phyloP scores from a whole-genome alignment of 2,797 vertebrate species.

The Cynopterus sphinx region DNA sequence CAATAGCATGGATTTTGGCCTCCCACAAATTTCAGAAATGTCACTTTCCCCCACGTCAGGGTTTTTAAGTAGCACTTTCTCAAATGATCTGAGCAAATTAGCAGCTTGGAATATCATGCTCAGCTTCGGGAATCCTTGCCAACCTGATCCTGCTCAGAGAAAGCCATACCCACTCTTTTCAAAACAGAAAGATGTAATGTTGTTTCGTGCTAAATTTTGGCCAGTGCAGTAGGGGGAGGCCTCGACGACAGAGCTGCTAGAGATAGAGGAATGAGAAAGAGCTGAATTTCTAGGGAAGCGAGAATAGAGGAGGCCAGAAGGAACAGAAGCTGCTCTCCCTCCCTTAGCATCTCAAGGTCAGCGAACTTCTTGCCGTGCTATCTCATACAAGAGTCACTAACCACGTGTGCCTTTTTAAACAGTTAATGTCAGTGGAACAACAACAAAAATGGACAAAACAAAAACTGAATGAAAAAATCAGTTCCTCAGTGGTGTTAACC shows the following conservation, averaged over 20 bases:
- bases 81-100: slow-evolving; percentile 73
- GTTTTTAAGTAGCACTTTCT: slow-evolving; percentile 73
- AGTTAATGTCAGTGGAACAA: background rate
- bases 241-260: background rate
- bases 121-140: slow-evolving; percentile 39
- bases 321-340: background rate
- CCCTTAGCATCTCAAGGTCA: background rate
- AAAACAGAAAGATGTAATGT: background rate
- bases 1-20: slow-evolving; percentile 44
- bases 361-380: background rate
- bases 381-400: background rate
- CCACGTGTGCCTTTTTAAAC: background rate
- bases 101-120: slow-evolving; percentile 63
- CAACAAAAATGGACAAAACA: background rate
- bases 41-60: slow-evolving; percentile 10
- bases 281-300: background rate
- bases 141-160: slow-evolving; percentile 50
- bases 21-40: slow-evolving; percentile 44
- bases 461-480: background rate
- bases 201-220: slow-evolving; percentile 33
- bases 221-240: background rate
- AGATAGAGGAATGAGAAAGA: background rate
- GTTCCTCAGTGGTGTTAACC: background rate
- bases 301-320: background rate
- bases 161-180: slow-evolving; percentile 11